Conservation (phyloP, 2,797 vertebrate genomes). For the Crenuchus spilurus region DNA sequence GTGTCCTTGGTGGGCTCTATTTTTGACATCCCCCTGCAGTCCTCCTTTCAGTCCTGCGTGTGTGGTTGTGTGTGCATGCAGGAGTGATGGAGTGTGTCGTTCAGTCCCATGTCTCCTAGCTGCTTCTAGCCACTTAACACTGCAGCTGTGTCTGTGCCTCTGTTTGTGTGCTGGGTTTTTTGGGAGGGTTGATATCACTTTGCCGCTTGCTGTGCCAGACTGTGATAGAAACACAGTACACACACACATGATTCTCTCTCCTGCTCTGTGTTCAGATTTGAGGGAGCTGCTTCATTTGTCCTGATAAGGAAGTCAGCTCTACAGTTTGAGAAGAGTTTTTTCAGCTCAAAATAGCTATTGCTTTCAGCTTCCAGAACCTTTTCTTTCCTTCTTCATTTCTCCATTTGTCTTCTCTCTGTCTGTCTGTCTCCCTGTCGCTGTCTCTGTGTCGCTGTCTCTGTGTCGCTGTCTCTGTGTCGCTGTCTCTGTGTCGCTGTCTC, state of each 20-base stretch:
- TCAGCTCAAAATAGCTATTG: too few relatives aligned
- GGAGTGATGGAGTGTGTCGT: not conserved
- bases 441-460: too few relatives aligned
- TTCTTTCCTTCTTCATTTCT: too few relatives aligned
- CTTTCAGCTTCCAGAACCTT: too few relatives aligned
- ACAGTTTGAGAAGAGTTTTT: too few relatives aligned
- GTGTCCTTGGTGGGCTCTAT: slow-evolving; percentile 7
- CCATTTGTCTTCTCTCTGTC: too few relatives aligned
- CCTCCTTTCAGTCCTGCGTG: not conserved
- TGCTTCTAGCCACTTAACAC: not conserved
- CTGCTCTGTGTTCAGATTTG: not conserved
- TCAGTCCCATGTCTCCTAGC: not conserved
- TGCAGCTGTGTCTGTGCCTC: not conserved
- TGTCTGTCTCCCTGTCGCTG: too few relatives aligned
- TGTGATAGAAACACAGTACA: not conserved
- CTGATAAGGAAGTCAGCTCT: too few relatives aligned
- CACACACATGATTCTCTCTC: not conserved
- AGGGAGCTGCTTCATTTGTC: too few relatives aligned
- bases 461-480: too few relatives aligned
- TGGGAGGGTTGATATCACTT: not conserved
- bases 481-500: too few relatives aligned
- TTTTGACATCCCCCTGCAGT: not conserved
- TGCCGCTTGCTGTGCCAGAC: not conserved
- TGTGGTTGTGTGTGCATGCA: not conserved
- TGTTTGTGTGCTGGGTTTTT: not conserved